Evolutionary conservation across 1,140 invertebrate species (phyloP), one percentile per base, ranked within the genome.

Genomic region (Hyles euphorbiae): DNA sequence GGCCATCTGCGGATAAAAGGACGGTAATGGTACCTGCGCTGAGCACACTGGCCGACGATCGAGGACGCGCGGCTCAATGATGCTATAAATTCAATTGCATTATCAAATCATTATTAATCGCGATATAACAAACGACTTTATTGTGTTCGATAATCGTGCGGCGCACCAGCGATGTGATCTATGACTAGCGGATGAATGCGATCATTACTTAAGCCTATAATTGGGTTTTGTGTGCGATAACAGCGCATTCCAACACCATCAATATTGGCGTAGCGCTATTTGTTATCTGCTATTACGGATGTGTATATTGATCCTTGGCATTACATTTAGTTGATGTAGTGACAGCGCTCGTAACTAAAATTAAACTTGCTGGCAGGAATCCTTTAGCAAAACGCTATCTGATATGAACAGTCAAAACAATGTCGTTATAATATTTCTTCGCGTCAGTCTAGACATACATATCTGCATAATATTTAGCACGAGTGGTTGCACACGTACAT

Each of bases 91-190:
- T 82, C 72, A 76, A 81, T 79, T 76, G 72, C 74, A 67, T 75
- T 82, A 82, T 81, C 81, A 72, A 78, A 74, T 73, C 68, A 75
- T 78, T 77, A 76, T 78, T 78, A 79, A 81, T 83, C 81, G 71
- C 67, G 58, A 72, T 72, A 77, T 73, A 81, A 76, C 73, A 71
- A 76, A 78, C 62, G 61, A 69, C 70, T 68, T 76, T 74, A 78
- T 78, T 83, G 76, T 81, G 58, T 60, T 60, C 64, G 40, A 55
- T 63, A 67, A 68, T 60, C 50, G 65, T 74, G 68, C 67, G 67
- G 12, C 61, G 69, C 71, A 63, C 65, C 69, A 66, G 67, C 67
- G 55, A 57, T 62, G 72, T 68, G 58, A 46, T 60, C 63, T 72
- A 74, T 76, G 70, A 72, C 67, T 56, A 12, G 52, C 12, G 33